Base-by-base conservation (phyloP, 2,888 invertebrate genomes). In the Ernsta delagoae region DNA sequence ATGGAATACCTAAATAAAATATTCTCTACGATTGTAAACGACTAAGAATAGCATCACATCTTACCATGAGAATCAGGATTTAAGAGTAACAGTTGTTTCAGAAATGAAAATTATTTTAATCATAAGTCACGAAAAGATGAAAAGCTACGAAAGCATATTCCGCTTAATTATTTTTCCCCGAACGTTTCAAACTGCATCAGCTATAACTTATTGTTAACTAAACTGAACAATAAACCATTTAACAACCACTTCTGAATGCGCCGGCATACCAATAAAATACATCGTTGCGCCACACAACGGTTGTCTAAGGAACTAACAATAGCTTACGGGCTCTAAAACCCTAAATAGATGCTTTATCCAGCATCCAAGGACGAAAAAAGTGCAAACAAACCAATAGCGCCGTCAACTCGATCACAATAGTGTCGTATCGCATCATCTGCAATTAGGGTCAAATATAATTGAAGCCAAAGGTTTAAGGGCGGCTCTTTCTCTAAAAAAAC, bases 381-480 rank as follows among this genome's bases (percentile, higher is more conserved):
- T 79, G 87, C 85, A 90, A 87, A 87, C 83, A 86, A 83, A 84
- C 83, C 87, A 88, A 90, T 89, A 88, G 83, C 79, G 82, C 77
- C 87, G 88, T 90, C 90, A 90, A 89, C 79, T 84, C 72, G 75
- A 80, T 80, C 76, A 92, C 90, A 92, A 92, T 87, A 73, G 78
- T 65, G 70, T 76, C 85, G 72, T 92, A 92, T 92, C 92, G 81
- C 89, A 89, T 90, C 92, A 93, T 92, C 92, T 90, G 82, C 90
- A 92, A 92, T 92, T 90, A 91, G 92, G 92, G 92, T 91, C 87
- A 89, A 83, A 83, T 86, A 91, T 92, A 92, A 92, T 91, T 90
- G 90, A 89, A 88, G 89, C 82, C 81, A 86, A 89, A 86, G 84
- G 88, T 88, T 86, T 86, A 85, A 88, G 85, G 89, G 90, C 85